Evolutionary conservation across 2,113 vertebrate genomes (phyloP).

Genomic region (Ahaetulla prasina): DNA sequence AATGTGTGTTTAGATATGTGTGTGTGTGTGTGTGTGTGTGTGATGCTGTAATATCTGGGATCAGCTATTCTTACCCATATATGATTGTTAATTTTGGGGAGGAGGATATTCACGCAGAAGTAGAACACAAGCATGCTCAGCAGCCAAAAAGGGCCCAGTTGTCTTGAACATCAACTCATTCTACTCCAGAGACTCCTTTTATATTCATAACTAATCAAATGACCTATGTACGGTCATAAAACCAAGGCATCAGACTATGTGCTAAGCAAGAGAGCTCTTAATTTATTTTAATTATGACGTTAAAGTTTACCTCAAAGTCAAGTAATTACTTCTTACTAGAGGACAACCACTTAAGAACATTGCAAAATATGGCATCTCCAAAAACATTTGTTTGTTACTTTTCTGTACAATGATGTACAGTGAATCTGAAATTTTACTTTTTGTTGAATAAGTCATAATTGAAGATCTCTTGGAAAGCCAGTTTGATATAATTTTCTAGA

Average conservation of each 20-base stretch:
- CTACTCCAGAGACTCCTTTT: not conserved
- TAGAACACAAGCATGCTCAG: not conserved
- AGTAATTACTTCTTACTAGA: not conserved
- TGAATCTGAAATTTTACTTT: not conserved
- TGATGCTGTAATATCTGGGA: not conserved
- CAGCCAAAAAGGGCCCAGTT: not conserved
- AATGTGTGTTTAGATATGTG: not conserved
- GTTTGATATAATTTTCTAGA: not conserved
- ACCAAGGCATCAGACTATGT: not conserved
- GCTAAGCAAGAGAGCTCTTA: not conserved
- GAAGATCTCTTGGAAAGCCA: not conserved
- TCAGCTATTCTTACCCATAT: not conserved
- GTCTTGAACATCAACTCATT: not conserved
- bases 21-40: not conserved
- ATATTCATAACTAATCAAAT: not conserved
- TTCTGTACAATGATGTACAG: not conserved
- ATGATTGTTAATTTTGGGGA: not conserved
- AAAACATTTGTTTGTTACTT: not conserved
- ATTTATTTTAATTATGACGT: slow-evolving; percentile 8
- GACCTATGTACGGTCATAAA: not conserved
- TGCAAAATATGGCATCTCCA: not conserved
- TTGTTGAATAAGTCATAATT: not conserved
- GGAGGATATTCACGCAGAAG: not conserved
- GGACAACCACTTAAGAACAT: not conserved
- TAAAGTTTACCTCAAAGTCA: not conserved